phyloP scores from a whole-genome alignment of 2,888 invertebrate genomes.

The Seladonia tumulorum region DNA sequence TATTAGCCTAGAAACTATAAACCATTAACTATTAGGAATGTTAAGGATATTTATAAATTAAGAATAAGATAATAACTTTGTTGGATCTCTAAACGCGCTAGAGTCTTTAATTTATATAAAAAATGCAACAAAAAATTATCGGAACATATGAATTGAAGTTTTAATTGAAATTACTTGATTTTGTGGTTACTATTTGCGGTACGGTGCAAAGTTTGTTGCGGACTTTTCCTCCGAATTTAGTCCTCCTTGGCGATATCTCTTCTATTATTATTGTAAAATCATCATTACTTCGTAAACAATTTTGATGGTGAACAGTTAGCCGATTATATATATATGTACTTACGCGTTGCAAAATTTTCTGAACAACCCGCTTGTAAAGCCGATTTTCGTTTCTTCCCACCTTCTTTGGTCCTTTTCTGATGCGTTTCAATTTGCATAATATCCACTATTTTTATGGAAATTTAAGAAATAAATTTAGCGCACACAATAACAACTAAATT shows the following conservation, averaged over 20 bases:
- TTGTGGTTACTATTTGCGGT: slow-evolving; percentile 60
- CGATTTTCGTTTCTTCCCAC: slow-evolving; percentile 56
- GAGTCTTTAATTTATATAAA: not conserved
- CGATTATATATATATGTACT: too few relatives aligned
- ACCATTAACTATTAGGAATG: too few relatives aligned
- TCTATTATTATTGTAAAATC: slow-evolving; percentile 33
- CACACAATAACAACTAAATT: not conserved
- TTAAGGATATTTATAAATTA: too few relatives aligned
- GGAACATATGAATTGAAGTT: not conserved
- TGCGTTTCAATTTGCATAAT: slow-evolving; percentile 62
- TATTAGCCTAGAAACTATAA: too few relatives aligned
- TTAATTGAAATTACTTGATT: slow-evolving; percentile 66
- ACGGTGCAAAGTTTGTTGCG: slow-evolving; percentile 72
- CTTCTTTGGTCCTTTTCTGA: slow-evolving; percentile 66
- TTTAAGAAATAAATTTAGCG: not conserved
- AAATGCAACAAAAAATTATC: not conserved
- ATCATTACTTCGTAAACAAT: not conserved
- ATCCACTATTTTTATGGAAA: slow-evolving; percentile 59
- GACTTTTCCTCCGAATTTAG: slow-evolving; percentile 65
- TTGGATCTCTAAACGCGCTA: too few relatives aligned
- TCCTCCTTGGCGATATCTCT: slow-evolving; percentile 50
- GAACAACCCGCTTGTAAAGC: slow-evolving; percentile 41
- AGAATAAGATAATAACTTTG: too few relatives aligned
- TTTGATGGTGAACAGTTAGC: not conserved
- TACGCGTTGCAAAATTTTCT: slow-evolving; percentile 38